Conservation (phyloP, 35 echinoderm and acorn worm species). For the Heliocidaris erythrogramma region DNA sequence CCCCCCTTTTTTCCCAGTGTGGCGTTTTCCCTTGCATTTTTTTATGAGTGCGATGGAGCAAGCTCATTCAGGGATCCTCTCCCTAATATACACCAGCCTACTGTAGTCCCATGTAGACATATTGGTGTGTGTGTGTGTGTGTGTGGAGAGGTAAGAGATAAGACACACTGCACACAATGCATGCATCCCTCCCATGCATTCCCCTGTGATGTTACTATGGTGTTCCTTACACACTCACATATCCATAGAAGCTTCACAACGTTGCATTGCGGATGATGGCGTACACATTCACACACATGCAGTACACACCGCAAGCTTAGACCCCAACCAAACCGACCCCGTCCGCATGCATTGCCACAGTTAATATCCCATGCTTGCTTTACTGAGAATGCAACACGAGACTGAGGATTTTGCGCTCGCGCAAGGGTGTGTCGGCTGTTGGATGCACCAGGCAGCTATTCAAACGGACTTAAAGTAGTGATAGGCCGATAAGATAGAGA, state of each 20-base stretch:
- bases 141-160: background rate
- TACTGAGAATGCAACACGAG: conserved; percentile 44
- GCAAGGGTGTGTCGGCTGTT: conserved; percentile 41
- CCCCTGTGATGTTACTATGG: background rate
- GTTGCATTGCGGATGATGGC: background rate
- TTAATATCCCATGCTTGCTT: conserved; percentile 24
- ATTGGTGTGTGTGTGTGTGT: background rate
- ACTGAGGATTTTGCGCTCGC: background rate
- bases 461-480: conserved; percentile 34
- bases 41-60: background rate
- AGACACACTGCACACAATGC: background rate
- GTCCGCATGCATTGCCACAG: background rate
- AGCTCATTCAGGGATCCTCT: background rate
- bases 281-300: background rate
- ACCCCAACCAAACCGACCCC: background rate
- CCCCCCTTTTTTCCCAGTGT: background rate
- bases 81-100: background rate
- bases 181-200: background rate
- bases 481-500: conserved; percentile 13
- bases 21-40: background rate
- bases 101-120: background rate
- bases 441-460: conserved; percentile 15
- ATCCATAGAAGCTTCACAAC: too few relatives aligned
- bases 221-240: background rate
- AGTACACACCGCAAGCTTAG: background rate